Percentiles rank a stretch among this genome's conserved stretches.
phyloP scores from a whole-genome alignment of 2,888 invertebrate species.

The Aphidoletes aphidimyza region DNA sequence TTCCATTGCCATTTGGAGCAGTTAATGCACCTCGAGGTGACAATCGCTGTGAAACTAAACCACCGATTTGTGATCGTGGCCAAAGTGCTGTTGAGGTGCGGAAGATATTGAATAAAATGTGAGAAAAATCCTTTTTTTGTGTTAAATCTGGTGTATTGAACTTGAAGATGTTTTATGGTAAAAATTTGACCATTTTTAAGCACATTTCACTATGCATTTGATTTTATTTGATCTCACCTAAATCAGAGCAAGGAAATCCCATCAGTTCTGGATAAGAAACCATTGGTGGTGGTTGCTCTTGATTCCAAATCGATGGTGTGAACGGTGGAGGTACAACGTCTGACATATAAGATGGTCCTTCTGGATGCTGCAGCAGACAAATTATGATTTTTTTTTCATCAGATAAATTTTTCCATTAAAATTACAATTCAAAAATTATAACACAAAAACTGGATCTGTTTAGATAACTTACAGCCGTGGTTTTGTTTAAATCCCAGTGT shows the following conservation, averaged over 20 bases:
- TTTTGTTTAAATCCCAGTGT: conserved; percentile 29
- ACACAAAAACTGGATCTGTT: not conserved
- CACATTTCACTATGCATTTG: not conserved
- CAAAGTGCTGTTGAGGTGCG: conserved; percentile 69
- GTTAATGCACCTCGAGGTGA: conserved; percentile 61
- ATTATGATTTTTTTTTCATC: not conserved
- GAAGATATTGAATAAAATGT: no score
- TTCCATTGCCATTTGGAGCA: conserved; percentile 57
- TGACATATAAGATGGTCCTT: conserved; percentile 37
- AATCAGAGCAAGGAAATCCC: conserved; percentile 75
- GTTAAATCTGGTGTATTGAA: no score
- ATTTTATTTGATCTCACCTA: conserved; percentile 64
- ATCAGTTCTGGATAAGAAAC: conserved; percentile 77
- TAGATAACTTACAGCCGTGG: not conserved
- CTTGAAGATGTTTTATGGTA: no score
- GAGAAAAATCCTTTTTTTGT: not conserved
- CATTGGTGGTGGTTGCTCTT: conserved; percentile 69
- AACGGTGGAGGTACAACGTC: conserved; percentile 60
- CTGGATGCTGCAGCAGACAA: not conserved
- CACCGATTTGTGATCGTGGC: conserved; percentile 71
- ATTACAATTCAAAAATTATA: not conserved
- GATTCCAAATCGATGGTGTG: conserved; percentile 66
- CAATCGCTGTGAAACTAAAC: conserved; percentile 65
- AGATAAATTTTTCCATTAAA: not conserved
- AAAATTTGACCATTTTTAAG: not conserved